These are phyloP conservation scores for Nycticebus coucang DNA, from an alignment of 2,113 vertebrate genomes.

Conservation along the genomic window DNA sequence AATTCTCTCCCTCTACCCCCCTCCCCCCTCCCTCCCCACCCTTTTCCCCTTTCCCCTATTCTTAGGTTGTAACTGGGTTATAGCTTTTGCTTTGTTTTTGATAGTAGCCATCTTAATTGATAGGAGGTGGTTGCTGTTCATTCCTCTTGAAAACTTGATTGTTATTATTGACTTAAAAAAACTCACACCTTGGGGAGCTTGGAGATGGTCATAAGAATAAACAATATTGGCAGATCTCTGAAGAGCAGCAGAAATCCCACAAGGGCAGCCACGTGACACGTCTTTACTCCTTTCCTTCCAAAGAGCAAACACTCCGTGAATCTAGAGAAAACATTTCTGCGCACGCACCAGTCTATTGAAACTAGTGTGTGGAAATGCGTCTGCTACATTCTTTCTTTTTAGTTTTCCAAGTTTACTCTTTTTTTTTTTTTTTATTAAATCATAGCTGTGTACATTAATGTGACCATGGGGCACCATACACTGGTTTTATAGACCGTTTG, in stretches of 20 bases:
- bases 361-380: constrained; percentile 89
- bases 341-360: constrained; percentile 86
- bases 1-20: too few species aligned
- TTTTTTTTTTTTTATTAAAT: too few species aligned
- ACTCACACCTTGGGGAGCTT: constrained; percentile 87
- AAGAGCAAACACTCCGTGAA: constrained; percentile 77
- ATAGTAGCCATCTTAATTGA: not conserved
- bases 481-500: too few species aligned
- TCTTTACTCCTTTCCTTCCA: constrained; percentile 53
- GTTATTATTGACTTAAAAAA: constrained; percentile 78
- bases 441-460: too few species aligned
- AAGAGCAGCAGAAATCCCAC: constrained; percentile 86
- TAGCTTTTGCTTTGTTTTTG: not conserved
- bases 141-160: not conserved
- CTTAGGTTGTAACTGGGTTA: too few species aligned
- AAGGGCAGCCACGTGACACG: constrained; percentile 80
- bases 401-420: too few species aligned
- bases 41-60: too few species aligned
- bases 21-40: too few species aligned
- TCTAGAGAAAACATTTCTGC: constrained; percentile 90
- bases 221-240: constrained; percentile 85
- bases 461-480: too few species aligned
- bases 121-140: not conserved
- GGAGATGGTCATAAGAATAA: constrained; percentile 85
- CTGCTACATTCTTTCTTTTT: constrained; percentile 89